phyloP scores from a whole-genome alignment of 2,888 invertebrate species.

The Colletes collaris region DNA sequence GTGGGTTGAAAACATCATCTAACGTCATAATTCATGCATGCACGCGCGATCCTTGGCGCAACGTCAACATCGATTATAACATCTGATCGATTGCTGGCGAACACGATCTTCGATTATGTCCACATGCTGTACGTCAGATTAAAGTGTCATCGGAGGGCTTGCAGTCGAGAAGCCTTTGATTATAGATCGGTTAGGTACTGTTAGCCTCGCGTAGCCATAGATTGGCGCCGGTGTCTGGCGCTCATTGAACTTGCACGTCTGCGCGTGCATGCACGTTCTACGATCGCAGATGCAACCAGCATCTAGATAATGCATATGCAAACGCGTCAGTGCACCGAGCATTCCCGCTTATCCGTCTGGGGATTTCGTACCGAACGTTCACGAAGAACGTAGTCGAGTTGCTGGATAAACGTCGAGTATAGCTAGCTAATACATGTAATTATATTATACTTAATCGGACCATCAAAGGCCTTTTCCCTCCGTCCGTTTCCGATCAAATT shows the following conservation, averaged over 20 bases:
- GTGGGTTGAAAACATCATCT: too few species aligned
- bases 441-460: too few species aligned
- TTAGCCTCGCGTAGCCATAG: constrained; percentile 34
- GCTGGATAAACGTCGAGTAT: not conserved
- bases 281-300: constrained; percentile 27
- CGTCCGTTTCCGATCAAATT: too few species aligned
- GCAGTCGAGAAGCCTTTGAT: constrained; percentile 12
- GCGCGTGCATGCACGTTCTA: constrained; percentile 39
- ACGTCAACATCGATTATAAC: constrained; percentile 15
- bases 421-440: not conserved
- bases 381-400: constrained; percentile 6
- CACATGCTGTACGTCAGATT: constrained; percentile 10
- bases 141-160: constrained; percentile 1
- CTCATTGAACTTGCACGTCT: constrained; percentile 44
- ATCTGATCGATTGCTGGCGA: not conserved
- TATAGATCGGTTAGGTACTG: constrained; percentile 42
- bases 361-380: constrained; percentile 42
- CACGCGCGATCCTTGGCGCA: not conserved
- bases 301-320: constrained; percentile 41
- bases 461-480: too few species aligned
- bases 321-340: constrained; percentile 29
- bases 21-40: not conserved
- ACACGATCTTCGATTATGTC: constrained; percentile 18
- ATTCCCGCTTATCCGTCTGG: constrained; percentile 33
- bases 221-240: constrained; percentile 45